Evolutionary conservation across 1,140 invertebrate genomes (phyloP).

Genomic region (Calephelis virginiensis): DNA sequence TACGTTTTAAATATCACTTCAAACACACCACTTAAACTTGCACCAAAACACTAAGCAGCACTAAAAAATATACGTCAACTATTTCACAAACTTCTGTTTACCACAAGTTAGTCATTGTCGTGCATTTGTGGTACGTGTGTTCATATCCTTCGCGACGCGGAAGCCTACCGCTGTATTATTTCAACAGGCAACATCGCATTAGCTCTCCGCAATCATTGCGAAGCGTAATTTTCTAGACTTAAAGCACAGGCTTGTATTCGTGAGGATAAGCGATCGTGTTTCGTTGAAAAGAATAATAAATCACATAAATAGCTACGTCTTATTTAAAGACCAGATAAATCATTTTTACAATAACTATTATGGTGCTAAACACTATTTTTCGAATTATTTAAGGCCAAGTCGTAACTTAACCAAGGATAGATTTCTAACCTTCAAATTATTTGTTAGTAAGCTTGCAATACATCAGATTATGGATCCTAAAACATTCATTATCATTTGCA

Average conservation of each 20-base stretch:
- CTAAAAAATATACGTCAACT: too few relatives aligned
- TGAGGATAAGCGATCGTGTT: slow-evolving; percentile 46
- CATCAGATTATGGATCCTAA: too few relatives aligned
- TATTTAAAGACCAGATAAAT: slow-evolving; percentile 6
- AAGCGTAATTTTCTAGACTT: slow-evolving; percentile 63
- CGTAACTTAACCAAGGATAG: too few relatives aligned
- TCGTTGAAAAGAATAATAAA: slow-evolving; percentile 51
- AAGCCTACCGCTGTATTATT: slow-evolving; percentile 52
- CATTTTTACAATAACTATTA: background rate
- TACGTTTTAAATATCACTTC: too few relatives aligned
- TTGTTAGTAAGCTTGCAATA: too few relatives aligned
- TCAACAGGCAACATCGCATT: slow-evolving; percentile 47
- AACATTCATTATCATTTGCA: too few relatives aligned
- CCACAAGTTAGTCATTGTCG: background rate
- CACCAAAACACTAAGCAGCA: too few relatives aligned
- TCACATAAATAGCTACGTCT: slow-evolving; percentile 41
- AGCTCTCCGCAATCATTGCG: slow-evolving; percentile 57
- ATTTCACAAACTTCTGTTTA: too few relatives aligned
- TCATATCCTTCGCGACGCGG: slow-evolving; percentile 46
- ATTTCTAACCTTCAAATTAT: too few relatives aligned
- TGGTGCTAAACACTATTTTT: too few relatives aligned
- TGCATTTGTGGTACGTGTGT: background rate
- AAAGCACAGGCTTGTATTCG: slow-evolving; percentile 37
- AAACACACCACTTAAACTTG: too few relatives aligned
- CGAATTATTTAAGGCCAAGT: too few relatives aligned